Conservation (phyloP, 2,797 vertebrate genomes). For the Gobio occitaniae region DNA sequence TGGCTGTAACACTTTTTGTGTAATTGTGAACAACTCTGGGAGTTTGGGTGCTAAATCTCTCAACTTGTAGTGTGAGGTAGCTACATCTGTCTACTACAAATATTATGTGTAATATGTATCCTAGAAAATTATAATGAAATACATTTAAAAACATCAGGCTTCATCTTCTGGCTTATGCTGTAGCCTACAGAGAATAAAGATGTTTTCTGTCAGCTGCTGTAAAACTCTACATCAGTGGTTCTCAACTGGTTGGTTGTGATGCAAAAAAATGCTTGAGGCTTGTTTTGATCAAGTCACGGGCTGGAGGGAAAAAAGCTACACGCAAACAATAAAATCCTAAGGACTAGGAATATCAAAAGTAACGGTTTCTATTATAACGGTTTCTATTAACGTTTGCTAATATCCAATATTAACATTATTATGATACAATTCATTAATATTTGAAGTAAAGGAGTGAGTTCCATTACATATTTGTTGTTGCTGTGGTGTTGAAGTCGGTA, state of each 20-base stretch:
- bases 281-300: background rate
- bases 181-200: background rate
- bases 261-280: background rate
- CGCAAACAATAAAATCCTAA: background rate
- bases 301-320: background rate
- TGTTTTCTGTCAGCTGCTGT: constrained; percentile 9
- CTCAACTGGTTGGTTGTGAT: background rate
- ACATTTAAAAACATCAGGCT: background rate
- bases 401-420: background rate
- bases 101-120: background rate
- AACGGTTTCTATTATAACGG: too few species aligned
- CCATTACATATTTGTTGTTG: background rate
- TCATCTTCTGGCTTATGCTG: background rate
- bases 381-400: too few species aligned
- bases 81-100: background rate
- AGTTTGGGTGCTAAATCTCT: background rate
- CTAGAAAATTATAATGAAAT: background rate
- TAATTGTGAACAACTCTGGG: background rate
- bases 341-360: background rate
- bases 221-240: background rate
- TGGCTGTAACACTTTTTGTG: background rate
- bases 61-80: too few species aligned
- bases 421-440: background rate
- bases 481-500: background rate
- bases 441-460: background rate